Conservation (phyloP, 2,113 vertebrate species). For the Morone chrysops region DNA sequence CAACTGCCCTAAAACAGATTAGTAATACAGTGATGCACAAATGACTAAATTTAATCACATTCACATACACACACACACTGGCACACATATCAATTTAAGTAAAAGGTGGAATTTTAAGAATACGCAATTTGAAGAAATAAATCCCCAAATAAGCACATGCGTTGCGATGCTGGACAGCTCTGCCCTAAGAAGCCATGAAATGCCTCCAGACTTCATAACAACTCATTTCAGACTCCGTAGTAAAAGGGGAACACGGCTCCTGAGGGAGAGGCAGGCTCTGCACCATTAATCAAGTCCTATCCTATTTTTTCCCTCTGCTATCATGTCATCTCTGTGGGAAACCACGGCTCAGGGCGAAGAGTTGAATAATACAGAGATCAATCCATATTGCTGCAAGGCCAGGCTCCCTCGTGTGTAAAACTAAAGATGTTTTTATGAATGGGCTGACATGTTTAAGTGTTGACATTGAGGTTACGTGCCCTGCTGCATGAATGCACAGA, state of each 20-base stretch:
- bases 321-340: slow-evolving; percentile 43
- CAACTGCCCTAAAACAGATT: background rate
- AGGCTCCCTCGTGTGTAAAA: background rate
- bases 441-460: background rate
- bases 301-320: background rate
- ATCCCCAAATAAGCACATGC: no score
- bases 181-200: background rate
- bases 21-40: background rate
- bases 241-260: background rate
- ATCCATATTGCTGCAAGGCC: background rate
- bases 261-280: slow-evolving; percentile 12
- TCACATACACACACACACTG: background rate
- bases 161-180: background rate
- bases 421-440: slow-evolving; percentile 5
- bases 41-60: background rate
- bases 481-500: background rate
- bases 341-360: slow-evolving; percentile 1
- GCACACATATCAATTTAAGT: background rate
- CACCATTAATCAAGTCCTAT: slow-evolving; percentile 50
- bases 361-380: slow-evolving; percentile 32
- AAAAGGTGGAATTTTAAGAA: background rate
- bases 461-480: background rate
- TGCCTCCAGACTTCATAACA: slow-evolving; percentile 2
- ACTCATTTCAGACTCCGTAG: background rate
- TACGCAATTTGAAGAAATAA: background rate